A percentile compares a stretch with the other conserved stretches of the same genome.
These are phyloP conservation scores for Misgurnus mizolepis DNA, from an alignment of 2,113 vertebrate species.

Conservation along the genomic window DNA sequence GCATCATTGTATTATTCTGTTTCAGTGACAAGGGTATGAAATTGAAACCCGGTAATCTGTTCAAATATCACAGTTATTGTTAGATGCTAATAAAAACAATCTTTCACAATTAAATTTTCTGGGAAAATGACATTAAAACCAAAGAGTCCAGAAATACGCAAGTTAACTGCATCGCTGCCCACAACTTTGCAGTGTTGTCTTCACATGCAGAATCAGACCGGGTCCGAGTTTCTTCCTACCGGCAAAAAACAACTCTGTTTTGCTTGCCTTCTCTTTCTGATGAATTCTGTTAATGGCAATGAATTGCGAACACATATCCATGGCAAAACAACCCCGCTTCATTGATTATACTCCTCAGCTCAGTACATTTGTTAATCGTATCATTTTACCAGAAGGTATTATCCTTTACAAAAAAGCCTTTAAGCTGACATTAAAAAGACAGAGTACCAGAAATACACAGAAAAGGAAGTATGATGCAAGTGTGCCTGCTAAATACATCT, in stretches of 20 bases:
- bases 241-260: slow-evolving; percentile 35
- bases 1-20: slow-evolving; percentile 35
- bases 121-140: slow-evolving; percentile 66
- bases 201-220: slow-evolving; percentile 15
- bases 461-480: slow-evolving; percentile 5
- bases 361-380: slow-evolving; percentile 42
- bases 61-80: slow-evolving; percentile 75
- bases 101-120: slow-evolving; percentile 70
- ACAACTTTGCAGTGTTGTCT: slow-evolving; percentile 8
- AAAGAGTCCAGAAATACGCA: slow-evolving; percentile 63
- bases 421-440: slow-evolving; percentile 13
- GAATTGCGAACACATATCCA: slow-evolving; percentile 33
- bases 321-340: slow-evolving; percentile 35
- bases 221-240: slow-evolving; percentile 37
- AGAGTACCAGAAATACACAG: background rate
- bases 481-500: background rate
- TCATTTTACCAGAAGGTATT: slow-evolving; percentile 27
- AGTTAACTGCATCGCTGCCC: slow-evolving; percentile 32
- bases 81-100: slow-evolving; percentile 74
- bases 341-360: slow-evolving; percentile 30
- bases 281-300: slow-evolving; percentile 48
- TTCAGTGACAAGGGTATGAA: slow-evolving; percentile 64
- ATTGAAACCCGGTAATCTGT: slow-evolving; percentile 75
- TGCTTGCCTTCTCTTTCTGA: slow-evolving; percentile 42
- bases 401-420: slow-evolving; percentile 6